These are phyloP conservation scores for Samia ricini DNA, from an alignment of 1,140 invertebrate genomes.

Conservation along the genomic window DNA sequence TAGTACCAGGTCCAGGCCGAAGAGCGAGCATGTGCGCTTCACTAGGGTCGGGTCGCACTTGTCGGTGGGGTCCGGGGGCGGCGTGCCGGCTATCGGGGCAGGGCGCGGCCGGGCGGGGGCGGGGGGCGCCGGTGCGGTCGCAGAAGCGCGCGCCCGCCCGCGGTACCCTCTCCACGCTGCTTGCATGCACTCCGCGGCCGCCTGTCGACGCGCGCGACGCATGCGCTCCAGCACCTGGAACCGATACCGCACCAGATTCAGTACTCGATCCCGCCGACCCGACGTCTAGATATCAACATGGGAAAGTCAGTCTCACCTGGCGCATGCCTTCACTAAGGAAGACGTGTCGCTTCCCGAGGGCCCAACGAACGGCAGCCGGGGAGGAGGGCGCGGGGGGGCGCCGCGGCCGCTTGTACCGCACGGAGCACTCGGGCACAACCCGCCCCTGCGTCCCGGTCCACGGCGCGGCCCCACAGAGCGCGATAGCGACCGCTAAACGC, in stretches of 20 bases:
- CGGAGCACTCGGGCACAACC: constrained; percentile 83
- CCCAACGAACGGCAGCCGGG: constrained; percentile 87
- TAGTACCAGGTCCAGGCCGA: constrained; percentile 91
- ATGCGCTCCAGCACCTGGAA: constrained; percentile 81
- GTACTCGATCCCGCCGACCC: no score
- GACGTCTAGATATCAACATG: not conserved
- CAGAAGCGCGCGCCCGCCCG: constrained; percentile 16
- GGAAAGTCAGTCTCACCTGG: constrained; percentile 77
- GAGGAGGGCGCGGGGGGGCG: constrained; percentile 57
- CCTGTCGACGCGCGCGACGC: constrained; percentile 85
- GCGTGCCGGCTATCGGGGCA: constrained; percentile 92
- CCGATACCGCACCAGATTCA: no score
- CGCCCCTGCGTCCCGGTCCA: constrained; percentile 87
- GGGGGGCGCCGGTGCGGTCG: constrained; percentile 51
- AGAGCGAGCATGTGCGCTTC: constrained; percentile 91
- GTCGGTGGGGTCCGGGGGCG: constrained; percentile 50
- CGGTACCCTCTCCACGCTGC: constrained; percentile 89
- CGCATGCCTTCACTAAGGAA: constrained; percentile 96
- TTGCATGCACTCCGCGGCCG: constrained; percentile 88
- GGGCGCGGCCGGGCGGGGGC: constrained; percentile 83
- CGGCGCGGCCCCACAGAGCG: constrained; percentile 84
- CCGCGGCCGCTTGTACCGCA: constrained; percentile 83
- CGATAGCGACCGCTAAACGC: constrained; percentile 94
- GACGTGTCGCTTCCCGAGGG: constrained; percentile 94
- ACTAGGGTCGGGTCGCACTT: constrained; percentile 81